Evolutionary conservation across 2,113 vertebrate species (phyloP).

Genomic region (Channa argus): DNA sequence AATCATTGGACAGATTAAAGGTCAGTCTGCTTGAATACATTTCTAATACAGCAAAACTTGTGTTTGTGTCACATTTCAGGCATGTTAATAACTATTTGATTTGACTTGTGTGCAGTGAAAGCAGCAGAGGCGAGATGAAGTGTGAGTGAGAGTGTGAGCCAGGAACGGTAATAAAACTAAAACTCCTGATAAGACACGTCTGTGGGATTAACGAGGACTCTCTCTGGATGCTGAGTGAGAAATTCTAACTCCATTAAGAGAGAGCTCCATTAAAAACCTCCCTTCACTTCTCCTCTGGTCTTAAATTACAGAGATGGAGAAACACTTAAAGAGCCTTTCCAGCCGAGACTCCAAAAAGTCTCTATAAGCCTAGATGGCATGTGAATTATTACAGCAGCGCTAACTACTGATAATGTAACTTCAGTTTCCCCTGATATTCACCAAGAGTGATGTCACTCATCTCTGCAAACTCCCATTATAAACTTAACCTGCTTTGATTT

Average conservation of each 20-base stretch:
- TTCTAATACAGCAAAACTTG: neutral
- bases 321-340: neutral
- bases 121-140: neutral
- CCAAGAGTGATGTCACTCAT: too few species aligned
- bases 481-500: too few species aligned
- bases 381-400: neutral
- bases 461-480: too few species aligned
- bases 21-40: neutral
- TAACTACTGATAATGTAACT: too few species aligned
- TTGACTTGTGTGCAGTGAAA: neutral
- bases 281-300: neutral
- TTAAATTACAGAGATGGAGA: conserved; percentile 9
- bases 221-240: conserved; percentile 28
- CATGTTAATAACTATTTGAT: neutral
- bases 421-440: too few species aligned
- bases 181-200: conserved; percentile 43
- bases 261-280: conserved; percentile 28
- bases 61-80: neutral
- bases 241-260: conserved; percentile 15
- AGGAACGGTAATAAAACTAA: conserved; percentile 19
- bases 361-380: neutral
- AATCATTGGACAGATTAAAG: neutral
- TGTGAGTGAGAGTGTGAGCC: neutral
- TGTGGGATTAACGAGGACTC: conserved; percentile 20
- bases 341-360: neutral